Percentiles rank a stretch among this genome's conserved stretches.
phyloP scores from a whole-genome alignment of 2,113 vertebrate species.

The Fregetta grallaria region DNA sequence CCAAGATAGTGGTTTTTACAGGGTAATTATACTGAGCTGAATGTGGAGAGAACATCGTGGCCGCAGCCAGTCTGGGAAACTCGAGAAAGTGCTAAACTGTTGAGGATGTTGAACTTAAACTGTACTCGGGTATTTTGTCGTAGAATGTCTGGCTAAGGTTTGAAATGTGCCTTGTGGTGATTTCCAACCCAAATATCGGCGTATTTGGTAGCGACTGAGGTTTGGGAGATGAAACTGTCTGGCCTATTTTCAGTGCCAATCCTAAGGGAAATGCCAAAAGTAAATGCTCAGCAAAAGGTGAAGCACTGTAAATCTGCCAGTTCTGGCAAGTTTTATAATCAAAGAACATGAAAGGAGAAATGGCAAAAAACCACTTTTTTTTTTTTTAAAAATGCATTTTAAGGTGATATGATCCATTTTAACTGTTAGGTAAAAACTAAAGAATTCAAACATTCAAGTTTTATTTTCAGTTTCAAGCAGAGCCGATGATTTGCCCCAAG shows the following conservation, averaged over 20 bases:
- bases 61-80: constrained; percentile 7
- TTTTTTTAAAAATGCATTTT: background rate
- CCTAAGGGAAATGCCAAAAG: background rate
- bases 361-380: background rate
- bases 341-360: background rate
- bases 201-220: background rate
- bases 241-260: background rate
- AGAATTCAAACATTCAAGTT: background rate
- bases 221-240: background rate
- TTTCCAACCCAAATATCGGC: background rate
- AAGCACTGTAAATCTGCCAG: background rate
- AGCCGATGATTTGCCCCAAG: background rate
- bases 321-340: background rate
- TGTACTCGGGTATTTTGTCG: background rate
- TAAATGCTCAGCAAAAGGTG: background rate
- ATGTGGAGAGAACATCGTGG: background rate
- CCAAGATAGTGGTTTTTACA: background rate
- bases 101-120: background rate
- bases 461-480: background rate
- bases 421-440: background rate
- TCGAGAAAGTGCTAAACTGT: constrained; percentile 12
- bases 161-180: background rate
- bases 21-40: background rate
- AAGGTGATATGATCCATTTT: background rate
- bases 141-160: background rate